Percentiles rank a stretch among this genome's conserved stretches.
phyloP scores from a whole-genome alignment of 2,888 invertebrate genomes.

The Hirtodrosophila cameraria region DNA sequence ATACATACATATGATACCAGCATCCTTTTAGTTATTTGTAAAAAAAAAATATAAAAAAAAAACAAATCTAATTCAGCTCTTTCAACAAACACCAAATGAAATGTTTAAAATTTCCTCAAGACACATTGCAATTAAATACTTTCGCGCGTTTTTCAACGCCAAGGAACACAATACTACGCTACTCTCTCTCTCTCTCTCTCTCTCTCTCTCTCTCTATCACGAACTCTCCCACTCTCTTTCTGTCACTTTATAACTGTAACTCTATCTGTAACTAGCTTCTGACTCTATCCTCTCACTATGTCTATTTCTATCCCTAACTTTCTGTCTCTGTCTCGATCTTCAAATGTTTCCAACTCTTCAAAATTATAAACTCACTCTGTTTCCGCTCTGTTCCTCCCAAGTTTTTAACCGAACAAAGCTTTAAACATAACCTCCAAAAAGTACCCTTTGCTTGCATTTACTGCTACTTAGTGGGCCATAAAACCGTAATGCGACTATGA shows the following conservation, averaged over 20 bases:
- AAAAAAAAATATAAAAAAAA: slow-evolving; percentile 34
- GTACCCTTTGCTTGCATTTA: slow-evolving; percentile 24
- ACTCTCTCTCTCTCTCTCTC: slow-evolving; percentile 23
- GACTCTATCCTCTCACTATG: slow-evolving; percentile 3
- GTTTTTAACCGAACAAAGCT: slow-evolving; percentile 12
- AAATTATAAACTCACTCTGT: not conserved
- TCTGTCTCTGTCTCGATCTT: slow-evolving; percentile 4
- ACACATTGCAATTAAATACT: slow-evolving; percentile 54
- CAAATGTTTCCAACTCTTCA: slow-evolving; percentile 15
- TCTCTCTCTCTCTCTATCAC: slow-evolving; percentile 3
- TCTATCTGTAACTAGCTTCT: slow-evolving; percentile 2
- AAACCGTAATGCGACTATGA: slow-evolving; percentile 19
- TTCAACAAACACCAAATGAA: slow-evolving; percentile 82
- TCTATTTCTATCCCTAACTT: slow-evolving; percentile 8
- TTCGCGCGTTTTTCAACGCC: slow-evolving; percentile 58
- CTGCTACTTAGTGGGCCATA: slow-evolving; percentile 14
- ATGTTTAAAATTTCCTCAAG: slow-evolving; percentile 81
- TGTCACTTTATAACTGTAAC: slow-evolving; percentile 10
- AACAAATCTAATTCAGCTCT: slow-evolving; percentile 82
- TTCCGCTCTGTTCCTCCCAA: slow-evolving; percentile 7
- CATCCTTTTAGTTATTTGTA: slow-evolving; percentile 35
- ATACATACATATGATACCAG: not conserved
- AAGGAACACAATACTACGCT: slow-evolving; percentile 52
- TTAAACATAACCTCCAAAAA: slow-evolving; percentile 13
- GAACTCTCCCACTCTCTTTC: not conserved